phyloP scores from a whole-genome alignment of 1,140 invertebrate genomes.

The Mycetomoellerius zeteki region DNA sequence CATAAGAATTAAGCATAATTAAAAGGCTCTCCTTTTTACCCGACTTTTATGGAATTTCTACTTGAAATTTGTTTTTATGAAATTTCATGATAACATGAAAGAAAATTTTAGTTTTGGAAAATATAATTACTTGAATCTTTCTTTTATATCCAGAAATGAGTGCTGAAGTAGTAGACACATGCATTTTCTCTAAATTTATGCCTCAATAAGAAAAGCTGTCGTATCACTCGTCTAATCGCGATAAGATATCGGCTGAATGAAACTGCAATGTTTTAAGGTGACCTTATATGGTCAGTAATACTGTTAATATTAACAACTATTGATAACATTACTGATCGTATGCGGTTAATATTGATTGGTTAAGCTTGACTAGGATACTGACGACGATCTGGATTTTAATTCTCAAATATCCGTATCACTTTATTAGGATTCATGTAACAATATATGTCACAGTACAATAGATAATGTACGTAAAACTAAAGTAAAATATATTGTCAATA shows the following conservation, averaged over 20 bases:
- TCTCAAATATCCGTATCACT: no score
- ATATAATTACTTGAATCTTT: slow-evolving; percentile 6
- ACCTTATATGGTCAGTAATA: no score
- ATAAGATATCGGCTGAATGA: slow-evolving; percentile 26
- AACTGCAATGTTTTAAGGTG: background rate
- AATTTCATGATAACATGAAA: background rate
- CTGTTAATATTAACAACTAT: no score
- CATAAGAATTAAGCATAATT: background rate
- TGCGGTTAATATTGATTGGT: no score
- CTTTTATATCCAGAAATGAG: background rate
- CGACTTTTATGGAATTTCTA: background rate
- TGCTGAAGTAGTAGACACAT: background rate
- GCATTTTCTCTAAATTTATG: background rate
- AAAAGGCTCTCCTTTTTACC: background rate
- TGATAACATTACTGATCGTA: no score
- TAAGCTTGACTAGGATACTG: no score
- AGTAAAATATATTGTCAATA: no score
- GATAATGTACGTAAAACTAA: no score
- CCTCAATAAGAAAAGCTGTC: background rate
- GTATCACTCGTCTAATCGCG: slow-evolving; percentile 9
- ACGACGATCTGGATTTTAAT: no score
- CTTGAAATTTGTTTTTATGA: background rate
- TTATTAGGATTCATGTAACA: no score
- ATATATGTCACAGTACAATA: no score
- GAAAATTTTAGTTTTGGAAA: slow-evolving; percentile 4